Conservation (phyloP, 1,140 invertebrate species). For the Drosophila arizonae region DNA sequence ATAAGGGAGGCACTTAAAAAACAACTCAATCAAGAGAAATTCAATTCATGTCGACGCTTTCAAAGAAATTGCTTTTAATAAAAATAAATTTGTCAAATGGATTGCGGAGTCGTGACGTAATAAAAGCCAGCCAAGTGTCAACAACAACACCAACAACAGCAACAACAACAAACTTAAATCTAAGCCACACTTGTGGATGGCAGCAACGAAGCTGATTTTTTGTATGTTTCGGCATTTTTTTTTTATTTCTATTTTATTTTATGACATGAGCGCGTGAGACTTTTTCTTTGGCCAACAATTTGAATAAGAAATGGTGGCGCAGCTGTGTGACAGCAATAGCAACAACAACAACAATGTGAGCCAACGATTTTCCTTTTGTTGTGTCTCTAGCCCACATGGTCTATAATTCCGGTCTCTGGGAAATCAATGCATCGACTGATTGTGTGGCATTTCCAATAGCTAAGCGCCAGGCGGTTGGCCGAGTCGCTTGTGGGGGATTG, state of each 20-base stretch:
- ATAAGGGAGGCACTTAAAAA: slow-evolving; percentile 28
- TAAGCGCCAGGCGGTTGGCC: slow-evolving; percentile 39
- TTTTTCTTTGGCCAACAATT: slow-evolving; percentile 57
- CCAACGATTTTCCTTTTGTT: slow-evolving; percentile 62
- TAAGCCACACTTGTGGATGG: slow-evolving; percentile 27
- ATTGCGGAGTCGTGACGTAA: slow-evolving; percentile 73
- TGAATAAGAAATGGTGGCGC: slow-evolving; percentile 59
- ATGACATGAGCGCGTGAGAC: slow-evolving; percentile 52
- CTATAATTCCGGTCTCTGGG: slow-evolving; percentile 33
- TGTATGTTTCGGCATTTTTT: slow-evolving; percentile 32
- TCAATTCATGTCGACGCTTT: slow-evolving; percentile 66
- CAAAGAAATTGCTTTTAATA: slow-evolving; percentile 74
- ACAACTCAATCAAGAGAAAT: slow-evolving; percentile 72
- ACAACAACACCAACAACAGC: slow-evolving; percentile 14
- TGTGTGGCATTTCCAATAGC: slow-evolving; percentile 61
- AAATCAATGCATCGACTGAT: slow-evolving; percentile 60
- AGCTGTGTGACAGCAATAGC: slow-evolving; percentile 58
- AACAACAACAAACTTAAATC: slow-evolving; percentile 38
- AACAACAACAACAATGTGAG: slow-evolving; percentile 23
- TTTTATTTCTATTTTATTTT: slow-evolving; percentile 31
- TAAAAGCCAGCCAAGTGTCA: slow-evolving; percentile 49
- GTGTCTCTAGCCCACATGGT: slow-evolving; percentile 22
- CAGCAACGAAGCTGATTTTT: slow-evolving; percentile 23
- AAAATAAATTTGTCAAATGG: slow-evolving; percentile 79
- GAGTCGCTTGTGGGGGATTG: slow-evolving; percentile 50